Base-by-base conservation (phyloP, 2,888 invertebrate species). In the Yponomeuta plumbellus region DNA sequence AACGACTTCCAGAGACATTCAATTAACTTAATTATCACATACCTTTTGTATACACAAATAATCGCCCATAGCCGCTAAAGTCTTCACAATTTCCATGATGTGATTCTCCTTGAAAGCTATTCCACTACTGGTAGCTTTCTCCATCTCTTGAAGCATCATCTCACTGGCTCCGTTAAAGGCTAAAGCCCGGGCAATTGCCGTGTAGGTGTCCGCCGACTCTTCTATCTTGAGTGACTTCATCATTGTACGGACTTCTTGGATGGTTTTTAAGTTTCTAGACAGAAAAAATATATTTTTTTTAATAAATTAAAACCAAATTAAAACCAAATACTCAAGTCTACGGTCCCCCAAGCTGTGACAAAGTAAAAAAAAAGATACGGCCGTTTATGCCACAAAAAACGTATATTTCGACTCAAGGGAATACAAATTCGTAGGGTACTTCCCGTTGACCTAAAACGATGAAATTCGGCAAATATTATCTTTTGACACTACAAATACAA, bases 221-320 rank as follows among this genome's bases (percentile, higher is more conserved):
- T 82, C 72, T 1, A 94, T 74, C 66, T 92, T 92, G 0, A 93
- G 85, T 0, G 92, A 90, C 64, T 81, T 86, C 94, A 95, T 94
- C 78, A 92, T 93, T 56, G 85, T 84, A 6, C 93, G 72, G 0
- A 93, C 90, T 67, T 89, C 81, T 71, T 92, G 79, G 2, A 90
- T 92, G 39, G 88, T 90, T 1, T 83, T 71, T 0, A 80, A 66
- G 20, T 85, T 86, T 4, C 90, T 89, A 74, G 17, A 76, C 71
- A 67, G 23, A 59, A 59, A 67, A 61, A 11, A 23, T 26, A 44
- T 52, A 66, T 63, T 57, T 26, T 23, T 26, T 26, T n/a, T n/a
- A n/a, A n/a, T n/a, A n/a, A n/a, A n/a, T n/a, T n/a, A n/a, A n/a
- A n/a, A n/a, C n/a, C n/a, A n/a, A n/a, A n/a, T n/a, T n/a, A n/a